Conservation (phyloP, 2,888 invertebrate genomes). For the Chrysodeixis includens region DNA sequence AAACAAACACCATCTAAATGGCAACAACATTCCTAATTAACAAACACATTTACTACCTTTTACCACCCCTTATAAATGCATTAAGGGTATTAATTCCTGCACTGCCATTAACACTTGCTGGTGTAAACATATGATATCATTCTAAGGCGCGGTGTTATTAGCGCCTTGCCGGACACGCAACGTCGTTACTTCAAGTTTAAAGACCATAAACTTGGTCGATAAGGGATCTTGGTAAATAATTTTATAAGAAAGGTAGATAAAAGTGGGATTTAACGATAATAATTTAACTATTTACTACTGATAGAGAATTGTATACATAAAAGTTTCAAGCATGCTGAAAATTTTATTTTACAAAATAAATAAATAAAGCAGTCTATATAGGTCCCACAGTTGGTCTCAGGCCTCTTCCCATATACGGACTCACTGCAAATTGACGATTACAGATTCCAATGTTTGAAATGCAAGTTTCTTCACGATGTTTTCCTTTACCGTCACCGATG, state of each 20-base stretch:
- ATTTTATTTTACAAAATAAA: no score
- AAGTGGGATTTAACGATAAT: not conserved
- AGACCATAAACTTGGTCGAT: constrained; percentile 24
- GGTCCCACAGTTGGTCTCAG: no score
- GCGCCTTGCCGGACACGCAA: constrained; percentile 29
- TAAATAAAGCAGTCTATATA: no score
- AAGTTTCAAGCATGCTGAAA: no score
- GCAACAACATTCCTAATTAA: not conserved
- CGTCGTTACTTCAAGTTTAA: constrained; percentile 25
- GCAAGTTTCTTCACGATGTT: no score
- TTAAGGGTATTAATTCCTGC: constrained; percentile 9
- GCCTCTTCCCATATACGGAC: no score
- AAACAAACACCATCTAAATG: not conserved
- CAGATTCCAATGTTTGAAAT: no score
- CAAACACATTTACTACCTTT: constrained; percentile 2
- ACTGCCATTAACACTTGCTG: constrained; percentile 1
- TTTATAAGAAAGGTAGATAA: not conserved
- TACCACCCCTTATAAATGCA: not conserved
- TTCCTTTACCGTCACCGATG: no score
- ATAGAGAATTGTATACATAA: no score
- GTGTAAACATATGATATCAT: constrained; percentile 25
- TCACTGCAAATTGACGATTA: no score
- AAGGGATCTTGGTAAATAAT: not conserved
- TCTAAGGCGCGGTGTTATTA: constrained; percentile 24
- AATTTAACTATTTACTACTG: no score